Evolutionary conservation across 1,140 invertebrate genomes (phyloP).

Genomic region (Eulimnadia texana): DNA sequence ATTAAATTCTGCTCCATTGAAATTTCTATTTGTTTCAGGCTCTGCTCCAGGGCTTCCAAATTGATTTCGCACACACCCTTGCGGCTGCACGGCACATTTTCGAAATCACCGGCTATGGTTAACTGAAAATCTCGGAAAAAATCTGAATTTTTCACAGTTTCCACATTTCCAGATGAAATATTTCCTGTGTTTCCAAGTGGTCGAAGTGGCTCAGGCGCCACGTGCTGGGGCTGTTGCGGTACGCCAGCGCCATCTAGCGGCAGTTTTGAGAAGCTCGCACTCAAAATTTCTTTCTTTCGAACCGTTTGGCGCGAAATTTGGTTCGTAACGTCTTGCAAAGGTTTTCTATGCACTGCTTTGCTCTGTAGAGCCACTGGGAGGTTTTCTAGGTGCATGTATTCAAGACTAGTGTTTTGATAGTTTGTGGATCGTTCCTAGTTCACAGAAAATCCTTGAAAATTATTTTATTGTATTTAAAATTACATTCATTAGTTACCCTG

Average conservation of each 20-base stretch:
- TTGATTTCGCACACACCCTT: slow-evolving; percentile 6
- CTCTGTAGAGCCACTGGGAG: slow-evolving; percentile 8
- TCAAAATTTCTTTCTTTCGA: too few species aligned
- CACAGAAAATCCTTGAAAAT: too few species aligned
- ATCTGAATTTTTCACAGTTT: too few species aligned
- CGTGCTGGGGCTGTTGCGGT: too few species aligned
- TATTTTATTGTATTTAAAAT: too few species aligned
- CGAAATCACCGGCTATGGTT: slow-evolving; percentile 1
- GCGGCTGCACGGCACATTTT: slow-evolving; percentile 11
- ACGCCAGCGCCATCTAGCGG: neutral
- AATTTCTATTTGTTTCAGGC: neutral
- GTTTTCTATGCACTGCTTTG: neutral
- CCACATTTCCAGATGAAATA: too few species aligned
- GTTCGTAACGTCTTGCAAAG: slow-evolving; percentile 12
- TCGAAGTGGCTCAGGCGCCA: too few species aligned
- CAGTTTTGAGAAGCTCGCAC: neutral
- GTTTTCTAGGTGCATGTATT: slow-evolving; percentile 14
- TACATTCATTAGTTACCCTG: neutral
- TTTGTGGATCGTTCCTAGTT: too few species aligned
- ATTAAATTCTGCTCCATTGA: neutral
- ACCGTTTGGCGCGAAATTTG: neutral
- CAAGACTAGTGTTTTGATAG: too few species aligned
- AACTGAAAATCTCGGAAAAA: too few species aligned
- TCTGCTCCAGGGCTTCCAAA: neutral
- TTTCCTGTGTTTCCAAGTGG: too few species aligned